Evolutionary conservation across 2,888 invertebrate species (phyloP).

Genomic region (Dryobotodes eremita): DNA sequence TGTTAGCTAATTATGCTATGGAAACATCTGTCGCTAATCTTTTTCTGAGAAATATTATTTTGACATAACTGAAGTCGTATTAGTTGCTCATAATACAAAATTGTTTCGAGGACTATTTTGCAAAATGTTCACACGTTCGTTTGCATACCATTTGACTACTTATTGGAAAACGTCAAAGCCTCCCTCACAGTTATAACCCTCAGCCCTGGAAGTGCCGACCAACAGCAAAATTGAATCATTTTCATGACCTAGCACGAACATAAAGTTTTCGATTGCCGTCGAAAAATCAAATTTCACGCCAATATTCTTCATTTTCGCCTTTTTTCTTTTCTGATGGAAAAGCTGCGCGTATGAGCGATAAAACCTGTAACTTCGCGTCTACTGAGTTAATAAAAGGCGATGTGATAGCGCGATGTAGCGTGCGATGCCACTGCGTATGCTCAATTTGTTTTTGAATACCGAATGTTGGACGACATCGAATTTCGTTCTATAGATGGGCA

Average conservation of each 20-base stretch:
- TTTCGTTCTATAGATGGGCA: not conserved
- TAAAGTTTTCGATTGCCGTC: conserved; percentile 29
- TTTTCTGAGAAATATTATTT: not conserved
- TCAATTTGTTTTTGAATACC: conserved; percentile 40
- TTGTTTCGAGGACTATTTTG: not conserved
- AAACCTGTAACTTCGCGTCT: conserved; percentile 18
- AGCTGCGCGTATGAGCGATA: conserved; percentile 29
- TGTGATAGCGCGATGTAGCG: conserved; percentile 18
- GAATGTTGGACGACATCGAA: conserved; percentile 10
- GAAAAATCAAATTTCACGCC: conserved; percentile 54
- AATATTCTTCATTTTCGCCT: conserved; percentile 32
- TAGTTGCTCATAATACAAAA: not conserved
- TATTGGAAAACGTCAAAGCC: not conserved
- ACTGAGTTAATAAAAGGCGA: conserved; percentile 35
- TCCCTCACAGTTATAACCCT: conserved; percentile 6
- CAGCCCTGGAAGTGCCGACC: not conserved
- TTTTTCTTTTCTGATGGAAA: conserved; percentile 29
- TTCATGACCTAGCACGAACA: conserved; percentile 26
- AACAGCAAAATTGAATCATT: conserved; percentile 30
- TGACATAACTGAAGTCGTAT: not conserved
- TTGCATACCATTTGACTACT: not conserved
- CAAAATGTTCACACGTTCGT: not conserved
- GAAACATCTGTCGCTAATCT: not conserved
- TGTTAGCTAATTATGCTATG: no score
- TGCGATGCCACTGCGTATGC: conserved; percentile 18